Conservation (phyloP, 35 echinoderm and acorn worm species). For the Hemicentrotus pulcherrimus region DNA sequence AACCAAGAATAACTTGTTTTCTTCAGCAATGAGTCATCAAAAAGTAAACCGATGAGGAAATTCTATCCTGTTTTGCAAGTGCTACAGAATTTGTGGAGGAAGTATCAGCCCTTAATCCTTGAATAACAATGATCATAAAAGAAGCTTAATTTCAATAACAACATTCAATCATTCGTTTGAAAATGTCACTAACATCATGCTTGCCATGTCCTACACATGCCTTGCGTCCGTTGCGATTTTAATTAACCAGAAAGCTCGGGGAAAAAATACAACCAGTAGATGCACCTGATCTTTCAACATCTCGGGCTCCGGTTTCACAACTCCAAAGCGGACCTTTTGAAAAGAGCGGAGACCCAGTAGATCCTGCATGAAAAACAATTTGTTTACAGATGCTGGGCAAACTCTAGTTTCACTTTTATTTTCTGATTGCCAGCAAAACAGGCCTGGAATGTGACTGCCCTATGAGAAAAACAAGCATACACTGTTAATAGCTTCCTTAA, state of each 20-base stretch:
- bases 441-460: background rate
- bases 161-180: background rate
- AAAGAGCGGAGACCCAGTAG: background rate
- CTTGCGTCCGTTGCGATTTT: background rate
- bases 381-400: background rate
- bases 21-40: background rate
- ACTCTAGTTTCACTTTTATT: constrained; percentile 19
- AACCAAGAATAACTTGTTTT: background rate
- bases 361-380: background rate
- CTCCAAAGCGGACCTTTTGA: background rate
- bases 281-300: background rate
- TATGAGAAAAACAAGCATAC: constrained; percentile 12
- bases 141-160: background rate
- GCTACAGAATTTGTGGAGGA: background rate
- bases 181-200: background rate
- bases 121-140: background rate
- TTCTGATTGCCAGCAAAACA: constrained; percentile 18
- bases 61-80: background rate
- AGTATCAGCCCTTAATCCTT: background rate
- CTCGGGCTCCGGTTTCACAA: background rate
- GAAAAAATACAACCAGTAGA: background rate
- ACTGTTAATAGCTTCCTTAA: background rate
- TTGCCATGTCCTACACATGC: too few species aligned
- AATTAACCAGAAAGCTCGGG: background rate
- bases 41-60: background rate